These are phyloP conservation scores for Fragum sueziense DNA, from an alignment of 2,888 invertebrate genomes.

Conservation along the genomic window DNA sequence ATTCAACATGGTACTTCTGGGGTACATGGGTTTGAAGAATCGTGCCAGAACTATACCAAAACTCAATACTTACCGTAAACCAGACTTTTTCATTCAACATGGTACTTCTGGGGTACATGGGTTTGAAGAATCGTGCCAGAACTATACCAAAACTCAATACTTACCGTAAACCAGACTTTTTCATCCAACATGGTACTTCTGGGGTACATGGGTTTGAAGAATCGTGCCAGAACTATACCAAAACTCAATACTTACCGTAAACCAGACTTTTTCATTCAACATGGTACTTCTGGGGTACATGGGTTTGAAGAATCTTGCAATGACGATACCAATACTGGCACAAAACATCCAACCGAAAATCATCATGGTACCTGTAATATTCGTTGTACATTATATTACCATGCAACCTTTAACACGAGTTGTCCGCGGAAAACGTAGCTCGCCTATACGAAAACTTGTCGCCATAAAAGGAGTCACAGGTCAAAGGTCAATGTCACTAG, in stretches of 20 bases:
- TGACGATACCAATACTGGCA: slow-evolving; percentile 78
- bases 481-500: too few relatives aligned
- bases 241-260: slow-evolving; percentile 73
- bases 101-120: slow-evolving; percentile 23
- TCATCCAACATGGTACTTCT: slow-evolving; percentile 72
- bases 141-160: slow-evolving; percentile 30
- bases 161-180: slow-evolving; percentile 81
- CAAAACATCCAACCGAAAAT: slow-evolving; percentile 81
- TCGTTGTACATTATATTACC: too few relatives aligned
- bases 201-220: slow-evolving; percentile 81
- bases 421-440: too few relatives aligned
- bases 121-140: neutral
- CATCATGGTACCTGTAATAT: slow-evolving; percentile 79
- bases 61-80: slow-evolving; percentile 81
- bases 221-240: slow-evolving; percentile 74
- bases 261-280: slow-evolving; percentile 80
- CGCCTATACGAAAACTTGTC: too few relatives aligned
- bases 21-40: neutral
- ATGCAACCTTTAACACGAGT: too few relatives aligned
- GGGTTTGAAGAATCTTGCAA: slow-evolving; percentile 81
- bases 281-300: slow-evolving; percentile 78
- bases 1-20: slow-evolving; percentile 62
- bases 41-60: slow-evolving; percentile 68
- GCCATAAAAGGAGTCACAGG: too few relatives aligned
- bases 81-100: slow-evolving; percentile 77